Evolutionary conservation across 2,888 invertebrate genomes (phyloP).

Genomic region (Parascotia fuliginaria): DNA sequence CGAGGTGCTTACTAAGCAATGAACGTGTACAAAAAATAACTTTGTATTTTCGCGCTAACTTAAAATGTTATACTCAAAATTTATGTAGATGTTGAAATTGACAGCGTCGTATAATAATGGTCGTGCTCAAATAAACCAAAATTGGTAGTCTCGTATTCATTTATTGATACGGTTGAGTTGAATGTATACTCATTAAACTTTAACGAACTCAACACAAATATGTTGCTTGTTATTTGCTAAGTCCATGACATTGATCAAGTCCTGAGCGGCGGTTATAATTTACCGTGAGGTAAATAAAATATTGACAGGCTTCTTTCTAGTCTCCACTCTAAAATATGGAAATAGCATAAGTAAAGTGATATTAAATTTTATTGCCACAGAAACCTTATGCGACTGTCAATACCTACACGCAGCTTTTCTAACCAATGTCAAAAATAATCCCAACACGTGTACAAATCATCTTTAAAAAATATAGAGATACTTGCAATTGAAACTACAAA

Average conservation of each 20-base stretch:
- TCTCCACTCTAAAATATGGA: too few species aligned
- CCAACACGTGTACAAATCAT: constrained; percentile 27
- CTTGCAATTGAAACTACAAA: not conserved
- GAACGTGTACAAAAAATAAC: constrained; percentile 35
- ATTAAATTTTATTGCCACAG: not conserved
- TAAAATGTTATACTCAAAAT: constrained; percentile 26
- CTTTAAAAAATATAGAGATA: constrained; percentile 26
- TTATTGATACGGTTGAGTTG: not conserved
- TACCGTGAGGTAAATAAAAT: too few species aligned
- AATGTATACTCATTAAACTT: not conserved
- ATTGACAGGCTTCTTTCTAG: too few species aligned
- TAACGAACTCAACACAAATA: too few species aligned
- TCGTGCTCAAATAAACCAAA: not conserved
- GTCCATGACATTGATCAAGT: too few species aligned
- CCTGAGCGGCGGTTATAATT: too few species aligned
- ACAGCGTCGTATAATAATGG: constrained; percentile 10
- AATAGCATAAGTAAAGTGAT: too few species aligned
- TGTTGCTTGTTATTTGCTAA: too few species aligned
- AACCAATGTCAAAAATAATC: not conserved
- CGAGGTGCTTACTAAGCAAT: constrained; percentile 39
- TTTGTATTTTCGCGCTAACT: constrained; percentile 30
- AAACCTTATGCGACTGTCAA: not conserved
- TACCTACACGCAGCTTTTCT: not conserved
- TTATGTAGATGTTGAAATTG: constrained; percentile 14
- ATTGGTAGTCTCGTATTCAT: not conserved